A percentile compares a stretch with the other conserved stretches of the same genome.
These are phyloP conservation scores for Sciurus vulgaris DNA, from an alignment of 2,797 vertebrate genomes.

Conservation along the genomic window DNA sequence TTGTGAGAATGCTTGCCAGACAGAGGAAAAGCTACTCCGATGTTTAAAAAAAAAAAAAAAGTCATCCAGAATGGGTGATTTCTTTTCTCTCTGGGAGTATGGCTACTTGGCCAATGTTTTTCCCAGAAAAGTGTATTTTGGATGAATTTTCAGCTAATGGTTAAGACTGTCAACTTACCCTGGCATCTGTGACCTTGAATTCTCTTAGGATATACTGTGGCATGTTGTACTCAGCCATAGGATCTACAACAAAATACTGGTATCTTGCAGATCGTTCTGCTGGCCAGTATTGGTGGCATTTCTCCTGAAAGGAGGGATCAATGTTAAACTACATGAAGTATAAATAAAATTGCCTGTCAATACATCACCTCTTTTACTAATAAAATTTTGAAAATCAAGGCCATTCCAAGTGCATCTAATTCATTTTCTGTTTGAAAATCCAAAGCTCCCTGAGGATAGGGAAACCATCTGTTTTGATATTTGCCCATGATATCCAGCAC, in stretches of 20 bases:
- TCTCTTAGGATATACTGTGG: slow-evolving; percentile 99
- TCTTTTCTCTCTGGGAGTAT: background rate
- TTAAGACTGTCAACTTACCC: slow-evolving; percentile 91
- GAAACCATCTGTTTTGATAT: background rate
- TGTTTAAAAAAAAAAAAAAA: background rate
- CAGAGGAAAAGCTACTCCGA: slow-evolving; percentile 5
- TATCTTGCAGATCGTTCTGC: slow-evolving; percentile 98
- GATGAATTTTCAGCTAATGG: background rate
- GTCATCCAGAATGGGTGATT: background rate
- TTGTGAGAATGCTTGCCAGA: slow-evolving; percentile 51
- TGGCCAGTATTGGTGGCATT: slow-evolving; percentile 99
- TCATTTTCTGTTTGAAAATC: slow-evolving; percentile 13
- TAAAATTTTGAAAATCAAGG: slow-evolving; percentile 15
- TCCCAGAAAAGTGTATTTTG: background rate
- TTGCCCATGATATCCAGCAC: background rate
- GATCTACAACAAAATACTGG: slow-evolving; percentile 99
- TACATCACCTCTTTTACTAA: background rate
- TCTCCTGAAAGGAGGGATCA: slow-evolving; percentile 90
- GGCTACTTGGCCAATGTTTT: slow-evolving; percentile 42
- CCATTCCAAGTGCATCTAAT: background rate
- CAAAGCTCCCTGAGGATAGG: background rate
- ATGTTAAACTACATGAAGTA: background rate
- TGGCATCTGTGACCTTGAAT: slow-evolving; percentile 99
- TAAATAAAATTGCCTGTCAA: background rate
- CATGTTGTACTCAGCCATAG: slow-evolving; percentile 99